A percentile compares a stretch with the other conserved stretches of the same genome.
phyloP scores from a whole-genome alignment of 2,888 invertebrate species.

The Sminthurinus aureus region DNA sequence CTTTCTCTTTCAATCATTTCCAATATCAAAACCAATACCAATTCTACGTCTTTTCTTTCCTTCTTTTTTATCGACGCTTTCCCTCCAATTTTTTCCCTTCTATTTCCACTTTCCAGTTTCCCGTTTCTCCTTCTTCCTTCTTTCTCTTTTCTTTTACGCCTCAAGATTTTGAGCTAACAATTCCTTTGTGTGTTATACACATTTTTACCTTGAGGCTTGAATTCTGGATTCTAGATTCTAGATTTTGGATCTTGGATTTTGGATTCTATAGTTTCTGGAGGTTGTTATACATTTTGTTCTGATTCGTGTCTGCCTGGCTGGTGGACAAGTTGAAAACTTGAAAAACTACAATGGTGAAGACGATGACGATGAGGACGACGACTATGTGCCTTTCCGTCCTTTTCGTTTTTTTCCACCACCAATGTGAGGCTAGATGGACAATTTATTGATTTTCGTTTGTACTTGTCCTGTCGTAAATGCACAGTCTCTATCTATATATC shows the following conservation, averaged over 20 bases:
- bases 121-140: not conserved
- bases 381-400: constrained; percentile 4
- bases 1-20: constrained; percentile 14
- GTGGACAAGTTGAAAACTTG: too few relatives aligned
- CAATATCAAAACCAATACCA: constrained; percentile 6
- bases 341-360: too few relatives aligned
- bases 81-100: constrained; percentile 10
- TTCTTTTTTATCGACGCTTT: constrained; percentile 13
- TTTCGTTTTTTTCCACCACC: constrained; percentile 16
- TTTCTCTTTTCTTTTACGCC: not conserved
- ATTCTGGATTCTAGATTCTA: constrained; percentile 5
- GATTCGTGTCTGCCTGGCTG: constrained; percentile 22
- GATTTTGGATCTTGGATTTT: too few relatives aligned
- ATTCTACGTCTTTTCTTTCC: constrained; percentile 13
- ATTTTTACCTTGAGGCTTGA: constrained; percentile 39
- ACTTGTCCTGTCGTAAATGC: constrained; percentile 38
- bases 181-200: constrained; percentile 29
- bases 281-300: constrained; percentile 30
- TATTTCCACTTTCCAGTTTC: not conserved
- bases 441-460: constrained; percentile 41
- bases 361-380: not conserved
- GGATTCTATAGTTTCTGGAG: too few relatives aligned
- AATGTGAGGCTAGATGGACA: constrained; percentile 34
- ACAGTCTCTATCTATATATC: constrained; percentile 26
- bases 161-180: constrained; percentile 13